Evolutionary conservation across 2,113 vertebrate genomes (phyloP).

Genomic region (Crotalus horridus): DNA sequence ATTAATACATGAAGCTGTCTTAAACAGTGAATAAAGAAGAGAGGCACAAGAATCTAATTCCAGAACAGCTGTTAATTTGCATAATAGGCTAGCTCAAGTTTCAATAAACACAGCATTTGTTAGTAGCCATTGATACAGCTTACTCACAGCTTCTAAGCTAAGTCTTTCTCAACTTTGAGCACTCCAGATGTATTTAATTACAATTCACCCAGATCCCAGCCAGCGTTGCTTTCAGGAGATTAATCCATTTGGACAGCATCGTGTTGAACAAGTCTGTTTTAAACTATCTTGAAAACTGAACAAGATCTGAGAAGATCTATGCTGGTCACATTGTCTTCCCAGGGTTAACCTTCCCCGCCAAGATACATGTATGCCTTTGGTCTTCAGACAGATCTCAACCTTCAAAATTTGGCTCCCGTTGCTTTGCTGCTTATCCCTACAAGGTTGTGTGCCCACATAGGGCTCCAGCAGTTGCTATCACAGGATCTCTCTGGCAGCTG

Average conservation of each 20-base stretch:
- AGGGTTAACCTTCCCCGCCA: background rate
- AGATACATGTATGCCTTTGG: background rate
- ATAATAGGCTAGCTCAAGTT: background rate
- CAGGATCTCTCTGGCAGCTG: background rate
- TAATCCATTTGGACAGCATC: background rate
- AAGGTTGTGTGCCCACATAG: background rate
- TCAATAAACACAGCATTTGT: background rate
- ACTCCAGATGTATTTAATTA: background rate
- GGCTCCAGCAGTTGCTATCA: background rate
- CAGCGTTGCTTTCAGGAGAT: background rate
- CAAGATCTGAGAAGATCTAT: background rate
- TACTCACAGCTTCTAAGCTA: background rate
- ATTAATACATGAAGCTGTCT: background rate
- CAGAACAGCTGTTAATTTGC: background rate
- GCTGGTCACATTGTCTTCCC: background rate
- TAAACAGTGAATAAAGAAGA: background rate
- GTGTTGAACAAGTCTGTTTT: background rate
- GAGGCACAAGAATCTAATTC: background rate
- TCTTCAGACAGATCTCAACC: background rate
- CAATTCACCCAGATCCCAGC: background rate
- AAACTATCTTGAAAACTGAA: background rate
- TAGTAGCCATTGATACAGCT: background rate
- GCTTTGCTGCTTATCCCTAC: background rate
- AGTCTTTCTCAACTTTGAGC: background rate
- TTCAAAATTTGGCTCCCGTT: background rate